Base-by-base conservation (phyloP, 1,140 invertebrate species). In the Asbolus verrucosus region DNA sequence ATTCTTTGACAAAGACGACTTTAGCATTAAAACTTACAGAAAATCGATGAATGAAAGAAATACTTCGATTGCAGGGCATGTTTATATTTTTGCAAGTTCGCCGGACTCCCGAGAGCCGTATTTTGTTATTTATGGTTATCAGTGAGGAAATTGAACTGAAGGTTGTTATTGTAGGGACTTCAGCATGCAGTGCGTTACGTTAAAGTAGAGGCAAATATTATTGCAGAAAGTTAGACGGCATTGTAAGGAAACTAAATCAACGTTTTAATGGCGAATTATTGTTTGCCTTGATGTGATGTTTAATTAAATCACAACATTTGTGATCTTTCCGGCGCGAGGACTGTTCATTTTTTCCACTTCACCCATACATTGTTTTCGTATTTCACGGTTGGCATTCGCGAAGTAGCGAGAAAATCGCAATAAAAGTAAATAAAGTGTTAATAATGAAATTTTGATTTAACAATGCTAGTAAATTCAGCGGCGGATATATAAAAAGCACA, bases 281-380 rank as follows among this genome's bases (percentile, higher is more conserved):
- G 61, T 63, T 63, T 63, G 41, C 31, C 67, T 61, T 50, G 14
- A 50, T 46, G 31, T 46, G 38, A 11, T 33, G 61, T 63, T 63
- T 69, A 69, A 69, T 69, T 69, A 46, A 63, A 69, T 31, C 67
- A 46, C 39, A 69, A 69, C 61, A 63, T 69, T 62, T 63, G 18
- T 13, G 41, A 63, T 63, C 39, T 24, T 63, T 69, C 15, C 33
- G 43, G n/a, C n/a, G n/a, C n/a, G n/a, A n/a, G n/a, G n/a, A n/a
- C n/a, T n/a, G n/a, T n/a, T n/a, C n/a, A n/a, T n/a, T n/a, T n/a
- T n/a, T n/a, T n/a, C n/a, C n/a, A n/a, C n/a, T n/a, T n/a, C n/a
- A n/a, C 21, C 16, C 41, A 46, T 46, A 46, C 18, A 46, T 19
- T 46, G 41, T 9, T 19, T 46, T 19, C 18, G 16, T 16, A 46